Percentiles rank a stretch among this genome's conserved stretches.
phyloP scores from a whole-genome alignment of 2,113 vertebrate genomes.

The Polypterus bichir region DNA sequence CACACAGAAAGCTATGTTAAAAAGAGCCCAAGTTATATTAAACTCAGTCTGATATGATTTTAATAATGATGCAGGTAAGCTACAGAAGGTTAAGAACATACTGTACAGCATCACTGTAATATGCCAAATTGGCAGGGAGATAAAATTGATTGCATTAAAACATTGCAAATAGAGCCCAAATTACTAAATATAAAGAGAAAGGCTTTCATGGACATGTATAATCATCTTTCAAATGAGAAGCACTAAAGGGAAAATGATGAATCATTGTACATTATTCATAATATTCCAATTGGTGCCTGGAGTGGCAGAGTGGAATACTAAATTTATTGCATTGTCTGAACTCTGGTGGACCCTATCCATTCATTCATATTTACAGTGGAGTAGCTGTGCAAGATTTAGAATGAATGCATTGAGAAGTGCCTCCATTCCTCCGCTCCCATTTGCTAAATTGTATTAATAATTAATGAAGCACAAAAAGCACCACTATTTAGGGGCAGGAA shows the following conservation, averaged over 20 bases:
- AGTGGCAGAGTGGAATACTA: slow-evolving; percentile 19
- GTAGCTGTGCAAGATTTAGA: slow-evolving; percentile 32
- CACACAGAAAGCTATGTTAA: too few relatives aligned
- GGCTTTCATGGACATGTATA: too few relatives aligned
- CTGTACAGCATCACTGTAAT: too few relatives aligned
- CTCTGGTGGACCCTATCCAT: neutral
- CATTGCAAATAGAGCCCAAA: too few relatives aligned
- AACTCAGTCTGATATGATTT: too few relatives aligned
- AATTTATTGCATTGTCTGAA: slow-evolving; percentile 2
- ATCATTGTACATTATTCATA: slow-evolving; percentile 25
- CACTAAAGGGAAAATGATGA: slow-evolving; percentile 24
- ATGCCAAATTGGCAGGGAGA: too few relatives aligned
- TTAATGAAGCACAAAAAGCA: slow-evolving; percentile 32
- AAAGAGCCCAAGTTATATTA: too few relatives aligned
- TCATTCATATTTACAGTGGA: slow-evolving; percentile 18
- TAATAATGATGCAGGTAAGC: too few relatives aligned
- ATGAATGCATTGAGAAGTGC: slow-evolving; percentile 19
- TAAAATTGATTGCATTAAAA: too few relatives aligned
- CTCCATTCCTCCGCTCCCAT: slow-evolving; percentile 29
- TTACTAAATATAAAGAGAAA: too few relatives aligned
- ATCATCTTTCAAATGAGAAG: neutral
- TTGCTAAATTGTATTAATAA: slow-evolving; percentile 41
- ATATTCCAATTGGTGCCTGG: slow-evolving; percentile 22
- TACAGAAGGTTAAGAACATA: too few relatives aligned
- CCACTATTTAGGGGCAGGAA: neutral